A percentile compares a stretch with the other conserved stretches of the same genome.
phyloP scores from a whole-genome alignment of 2,888 invertebrate species.

The Tiliacea citrago region DNA sequence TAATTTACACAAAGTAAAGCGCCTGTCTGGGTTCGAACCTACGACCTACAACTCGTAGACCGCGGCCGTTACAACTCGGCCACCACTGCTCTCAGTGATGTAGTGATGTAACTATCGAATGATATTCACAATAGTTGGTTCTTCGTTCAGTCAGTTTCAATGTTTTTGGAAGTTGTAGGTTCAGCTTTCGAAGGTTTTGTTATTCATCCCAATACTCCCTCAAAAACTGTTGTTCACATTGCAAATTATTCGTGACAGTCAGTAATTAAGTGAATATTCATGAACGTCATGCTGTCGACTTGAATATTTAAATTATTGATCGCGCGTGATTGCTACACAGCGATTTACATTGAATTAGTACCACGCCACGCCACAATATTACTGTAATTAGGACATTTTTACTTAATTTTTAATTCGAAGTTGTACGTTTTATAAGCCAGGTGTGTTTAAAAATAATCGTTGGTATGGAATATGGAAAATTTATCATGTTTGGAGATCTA shows the following conservation, averaged over 20 bases:
- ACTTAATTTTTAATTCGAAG: slow-evolving; percentile 28
- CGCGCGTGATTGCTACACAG: slow-evolving; percentile 47
- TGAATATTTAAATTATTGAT: slow-evolving; percentile 68
- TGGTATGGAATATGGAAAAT: slow-evolving; percentile 11
- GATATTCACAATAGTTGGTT: background rate
- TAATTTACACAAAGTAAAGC: too few relatives aligned
- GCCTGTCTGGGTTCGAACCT: too few relatives aligned
- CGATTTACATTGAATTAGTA: slow-evolving; percentile 57
- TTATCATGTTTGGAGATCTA: slow-evolving; percentile 22
- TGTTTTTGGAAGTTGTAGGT: background rate
- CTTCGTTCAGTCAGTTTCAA: background rate
- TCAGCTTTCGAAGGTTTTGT: slow-evolving; percentile 4
- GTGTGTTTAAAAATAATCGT: slow-evolving; percentile 32
- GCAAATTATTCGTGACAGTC: slow-evolving; percentile 61
- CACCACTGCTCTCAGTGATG: too few relatives aligned
- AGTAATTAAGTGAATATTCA: slow-evolving; percentile 67
- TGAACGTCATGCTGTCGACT: slow-evolving; percentile 61
- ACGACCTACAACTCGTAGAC: too few relatives aligned
- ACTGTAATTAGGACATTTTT: slow-evolving; percentile 31
- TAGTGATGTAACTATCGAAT: background rate
- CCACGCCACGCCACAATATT: slow-evolving; percentile 20
- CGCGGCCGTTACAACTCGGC: too few relatives aligned
- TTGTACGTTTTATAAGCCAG: slow-evolving; percentile 13
- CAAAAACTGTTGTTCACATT: slow-evolving; percentile 50
- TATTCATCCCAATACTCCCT: slow-evolving; percentile 35